phyloP scores from a whole-genome alignment of 2,113 vertebrate genomes.

The Corythaeola cristata region DNA sequence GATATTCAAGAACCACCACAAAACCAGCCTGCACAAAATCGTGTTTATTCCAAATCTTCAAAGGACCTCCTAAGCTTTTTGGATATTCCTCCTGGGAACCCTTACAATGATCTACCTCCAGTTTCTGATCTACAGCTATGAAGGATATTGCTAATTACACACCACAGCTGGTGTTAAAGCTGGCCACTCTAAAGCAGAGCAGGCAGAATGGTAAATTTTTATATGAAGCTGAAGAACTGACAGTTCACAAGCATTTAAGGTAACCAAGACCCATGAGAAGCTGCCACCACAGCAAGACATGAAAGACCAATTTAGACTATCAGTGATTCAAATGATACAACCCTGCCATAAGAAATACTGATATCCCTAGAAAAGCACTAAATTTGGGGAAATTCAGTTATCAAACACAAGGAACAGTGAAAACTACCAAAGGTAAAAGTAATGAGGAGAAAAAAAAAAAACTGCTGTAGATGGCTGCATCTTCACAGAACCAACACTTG shows the following conservation, averaged over 20 bases:
- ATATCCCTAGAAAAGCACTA: background rate
- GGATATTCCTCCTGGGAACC: background rate
- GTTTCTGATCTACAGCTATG: background rate
- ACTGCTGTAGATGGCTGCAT: background rate
- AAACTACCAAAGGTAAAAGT: background rate
- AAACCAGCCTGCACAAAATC: background rate
- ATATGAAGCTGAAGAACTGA: background rate
- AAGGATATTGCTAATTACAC: background rate
- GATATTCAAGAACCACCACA: background rate
- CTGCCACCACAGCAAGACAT: background rate
- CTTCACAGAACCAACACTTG: background rate
- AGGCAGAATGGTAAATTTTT: background rate
- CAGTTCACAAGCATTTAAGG: background rate
- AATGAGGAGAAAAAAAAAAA: too few species aligned
- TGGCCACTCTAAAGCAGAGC: background rate
- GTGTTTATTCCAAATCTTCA: background rate
- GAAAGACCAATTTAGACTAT: background rate
- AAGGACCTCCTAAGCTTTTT: background rate
- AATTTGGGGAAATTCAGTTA: background rate
- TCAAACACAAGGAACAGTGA: background rate
- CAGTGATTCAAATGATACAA: background rate
- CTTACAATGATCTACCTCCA: background rate
- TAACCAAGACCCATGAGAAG: background rate
- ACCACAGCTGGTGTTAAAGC: background rate
- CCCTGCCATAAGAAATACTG: background rate